Evolutionary conservation across 2,888 invertebrate species (phyloP).

Genomic region (Hedya salicella): DNA sequence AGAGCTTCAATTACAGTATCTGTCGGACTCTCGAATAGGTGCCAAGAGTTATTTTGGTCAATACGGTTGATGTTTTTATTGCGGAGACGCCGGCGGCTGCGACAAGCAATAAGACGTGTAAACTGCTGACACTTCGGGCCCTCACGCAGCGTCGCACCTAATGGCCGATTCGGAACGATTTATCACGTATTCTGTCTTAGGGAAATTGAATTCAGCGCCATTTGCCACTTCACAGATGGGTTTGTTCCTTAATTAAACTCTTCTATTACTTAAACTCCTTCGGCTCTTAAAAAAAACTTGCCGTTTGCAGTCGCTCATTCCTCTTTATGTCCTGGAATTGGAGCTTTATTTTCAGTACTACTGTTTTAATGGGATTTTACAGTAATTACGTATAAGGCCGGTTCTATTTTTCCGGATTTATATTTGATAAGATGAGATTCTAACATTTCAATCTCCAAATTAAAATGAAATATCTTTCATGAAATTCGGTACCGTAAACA

Average conservation of each 20-base stretch:
- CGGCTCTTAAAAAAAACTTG: conserved; percentile 16
- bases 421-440: too few relatives aligned
- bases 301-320: conserved; percentile 1
- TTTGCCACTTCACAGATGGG: conserved; percentile 65
- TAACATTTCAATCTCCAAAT: too few relatives aligned
- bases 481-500: too few relatives aligned
- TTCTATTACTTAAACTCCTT: conserved; percentile 55
- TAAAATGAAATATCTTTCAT: too few relatives aligned
- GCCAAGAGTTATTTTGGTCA: conserved; percentile 85
- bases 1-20: conserved; percentile 73
- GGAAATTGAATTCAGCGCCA: conserved; percentile 76
- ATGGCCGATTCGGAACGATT: conserved; percentile 78
- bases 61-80: conserved; percentile 84
- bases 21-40: conserved; percentile 72
- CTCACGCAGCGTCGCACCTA: conserved; percentile 77
- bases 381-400: not conserved
- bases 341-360: conserved; percentile 1
- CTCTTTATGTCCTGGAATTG: conserved; percentile 12
- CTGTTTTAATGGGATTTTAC: not conserved
- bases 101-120: conserved; percentile 79
- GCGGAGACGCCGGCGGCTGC: conserved; percentile 72
- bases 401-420: too few relatives aligned
- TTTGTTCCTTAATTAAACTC: conserved; percentile 72
- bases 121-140: conserved; percentile 72
- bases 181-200: conserved; percentile 77